A percentile compares a stretch with the other conserved stretches of the same genome.
These are phyloP conservation scores for Pandemis corylana DNA, from an alignment of 2,888 invertebrate species.

Conservation along the genomic window DNA sequence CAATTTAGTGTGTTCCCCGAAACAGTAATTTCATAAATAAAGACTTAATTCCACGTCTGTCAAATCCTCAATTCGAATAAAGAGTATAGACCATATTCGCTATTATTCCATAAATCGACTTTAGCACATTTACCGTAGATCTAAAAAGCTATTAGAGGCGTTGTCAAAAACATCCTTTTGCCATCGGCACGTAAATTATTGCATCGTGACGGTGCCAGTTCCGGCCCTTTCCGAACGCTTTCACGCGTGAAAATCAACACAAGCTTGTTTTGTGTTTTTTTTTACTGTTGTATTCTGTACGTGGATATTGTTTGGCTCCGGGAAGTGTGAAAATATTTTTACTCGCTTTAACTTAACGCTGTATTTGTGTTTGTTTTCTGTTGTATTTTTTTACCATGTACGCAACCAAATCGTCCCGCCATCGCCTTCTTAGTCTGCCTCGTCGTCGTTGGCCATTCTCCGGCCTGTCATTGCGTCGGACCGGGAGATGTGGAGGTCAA, in stretches of 20 bases:
- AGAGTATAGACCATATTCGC: background rate
- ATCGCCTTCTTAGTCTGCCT: no score
- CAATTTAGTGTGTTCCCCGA: background rate
- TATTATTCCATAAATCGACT: conserved; percentile 1
- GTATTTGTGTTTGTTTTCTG: background rate
- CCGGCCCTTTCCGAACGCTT: conserved; percentile 50
- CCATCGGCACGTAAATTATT: conserved; percentile 60
- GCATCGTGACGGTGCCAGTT: conserved; percentile 65
- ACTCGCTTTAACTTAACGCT: background rate
- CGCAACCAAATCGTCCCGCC: no score
- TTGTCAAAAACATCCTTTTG: conserved; percentile 58
- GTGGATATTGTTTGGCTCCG: conserved; percentile 9
- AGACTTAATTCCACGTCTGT: background rate
- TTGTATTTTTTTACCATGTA: no score
- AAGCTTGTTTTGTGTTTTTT: conserved; percentile 43
- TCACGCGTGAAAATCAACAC: conserved; percentile 54
- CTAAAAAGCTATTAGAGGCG: conserved; percentile 46
- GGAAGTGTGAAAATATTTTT: conserved; percentile 7
- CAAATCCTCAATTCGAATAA: background rate
- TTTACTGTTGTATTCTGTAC: conserved; percentile 10
- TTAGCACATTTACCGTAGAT: conserved; percentile 6
- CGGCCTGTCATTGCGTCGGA: no score
- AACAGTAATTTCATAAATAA: background rate
- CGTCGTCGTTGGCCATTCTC: no score
- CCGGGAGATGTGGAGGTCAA: no score